Evolutionary conservation across 2,888 invertebrate genomes (phyloP).

Genomic region (Cyclophora albipunctata): DNA sequence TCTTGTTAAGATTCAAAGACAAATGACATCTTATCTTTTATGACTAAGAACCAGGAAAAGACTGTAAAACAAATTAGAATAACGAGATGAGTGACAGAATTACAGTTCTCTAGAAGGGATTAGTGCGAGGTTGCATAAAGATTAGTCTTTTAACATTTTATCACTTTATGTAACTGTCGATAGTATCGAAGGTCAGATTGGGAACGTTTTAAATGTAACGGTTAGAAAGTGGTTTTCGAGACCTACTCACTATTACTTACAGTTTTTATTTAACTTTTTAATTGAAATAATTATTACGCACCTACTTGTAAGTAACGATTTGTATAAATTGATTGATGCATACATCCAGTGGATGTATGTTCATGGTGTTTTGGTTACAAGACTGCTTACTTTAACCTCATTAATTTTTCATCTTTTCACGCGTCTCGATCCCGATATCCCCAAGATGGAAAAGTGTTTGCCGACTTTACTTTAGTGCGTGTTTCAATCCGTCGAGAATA

Average conservation of each 20-base stretch:
- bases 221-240: no score
- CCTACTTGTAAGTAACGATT: no score
- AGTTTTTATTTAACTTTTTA: no score
- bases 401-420: slow-evolving; percentile 50
- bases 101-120: no score
- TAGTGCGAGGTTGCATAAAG: no score
- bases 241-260: no score
- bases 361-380: slow-evolving; percentile 27
- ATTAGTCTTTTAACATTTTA: no score
- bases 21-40: background rate
- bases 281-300: no score
- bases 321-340: no score
- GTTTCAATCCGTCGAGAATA: slow-evolving; percentile 2
- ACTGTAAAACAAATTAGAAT: background rate
- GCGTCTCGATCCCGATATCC: slow-evolving; percentile 33
- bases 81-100: background rate
- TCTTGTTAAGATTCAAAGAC: background rate
- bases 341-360: slow-evolving; percentile 25
- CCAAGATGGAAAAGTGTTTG: slow-evolving; percentile 26
- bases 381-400: slow-evolving; percentile 44
- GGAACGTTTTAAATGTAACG: no score
- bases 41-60: background rate
- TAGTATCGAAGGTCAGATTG: no score
- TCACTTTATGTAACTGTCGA: no score
- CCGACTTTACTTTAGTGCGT: slow-evolving; percentile 12